These are phyloP conservation scores for Ctenochaetus hawaiiensis DNA, from an alignment of 2,797 vertebrate species.

Conservation along the genomic window DNA sequence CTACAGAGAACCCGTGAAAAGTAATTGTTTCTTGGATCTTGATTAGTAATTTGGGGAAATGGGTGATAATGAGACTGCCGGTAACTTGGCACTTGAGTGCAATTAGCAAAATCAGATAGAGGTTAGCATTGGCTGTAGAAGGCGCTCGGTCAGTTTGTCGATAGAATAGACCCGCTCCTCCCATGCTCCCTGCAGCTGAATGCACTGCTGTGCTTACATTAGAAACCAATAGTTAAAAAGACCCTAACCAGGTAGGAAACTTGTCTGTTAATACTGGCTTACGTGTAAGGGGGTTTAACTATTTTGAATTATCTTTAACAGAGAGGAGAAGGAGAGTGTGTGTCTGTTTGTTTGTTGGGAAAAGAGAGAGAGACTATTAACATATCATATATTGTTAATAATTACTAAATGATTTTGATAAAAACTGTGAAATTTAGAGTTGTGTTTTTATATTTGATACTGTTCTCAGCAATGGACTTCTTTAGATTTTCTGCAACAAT, in stretches of 20 bases:
- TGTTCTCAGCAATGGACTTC: conserved; percentile 10
- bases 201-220: conserved; percentile 39
- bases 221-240: conserved; percentile 37
- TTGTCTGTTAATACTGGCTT: not conserved
- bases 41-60: conserved; percentile 80
- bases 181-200: conserved; percentile 24
- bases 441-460: not conserved
- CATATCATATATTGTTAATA: not conserved
- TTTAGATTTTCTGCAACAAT: not conserved
- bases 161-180: conserved; percentile 71
- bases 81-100: conserved; percentile 79
- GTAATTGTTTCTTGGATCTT: conserved; percentile 79
- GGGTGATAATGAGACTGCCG: conserved; percentile 77
- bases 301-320: not conserved
- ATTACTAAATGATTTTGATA: not conserved
- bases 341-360: not conserved
- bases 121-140: conserved; percentile 72
- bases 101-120: conserved; percentile 81
- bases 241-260: conserved; percentile 1
- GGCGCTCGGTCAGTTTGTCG: conserved; percentile 67
- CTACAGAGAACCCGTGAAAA: conserved; percentile 51
- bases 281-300: not conserved
- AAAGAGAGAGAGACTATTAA: not conserved
- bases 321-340: not conserved
- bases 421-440: not conserved